These are phyloP conservation scores for Alethe castanea DNA, from an alignment of 2,113 vertebrate genomes.

Conservation along the genomic window DNA sequence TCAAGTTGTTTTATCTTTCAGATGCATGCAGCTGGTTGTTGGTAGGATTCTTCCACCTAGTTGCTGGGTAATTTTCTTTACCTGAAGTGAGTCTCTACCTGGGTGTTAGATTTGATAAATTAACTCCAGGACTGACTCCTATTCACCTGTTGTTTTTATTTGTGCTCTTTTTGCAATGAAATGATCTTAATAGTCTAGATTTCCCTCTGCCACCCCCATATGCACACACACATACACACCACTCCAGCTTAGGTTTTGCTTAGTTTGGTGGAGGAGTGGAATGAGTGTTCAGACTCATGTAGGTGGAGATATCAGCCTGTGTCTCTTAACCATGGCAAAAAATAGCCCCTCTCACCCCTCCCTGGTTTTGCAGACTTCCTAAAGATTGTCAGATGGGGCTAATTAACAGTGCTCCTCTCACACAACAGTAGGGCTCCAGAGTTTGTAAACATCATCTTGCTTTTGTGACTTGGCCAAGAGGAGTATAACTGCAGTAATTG, in stretches of 20 bases:
- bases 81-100: neutral
- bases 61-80: neutral
- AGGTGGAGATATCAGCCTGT: neutral
- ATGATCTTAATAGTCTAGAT: conserved; percentile 17
- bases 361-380: conserved; percentile 17
- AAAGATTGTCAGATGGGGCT: neutral
- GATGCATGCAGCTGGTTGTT: neutral
- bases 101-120: neutral
- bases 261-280: neutral
- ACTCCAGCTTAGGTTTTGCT: neutral
- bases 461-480: conserved; percentile 13
- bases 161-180: neutral
- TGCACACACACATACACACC: neutral
- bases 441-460: conserved; percentile 5
- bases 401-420: neutral
- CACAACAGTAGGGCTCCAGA: neutral
- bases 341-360: neutral
- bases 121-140: neutral
- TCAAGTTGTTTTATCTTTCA: neutral
- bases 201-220: neutral
- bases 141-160: conserved; percentile 48
- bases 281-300: neutral
- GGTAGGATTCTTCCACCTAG: neutral
- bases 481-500: neutral
- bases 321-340: neutral